phyloP scores from a whole-genome alignment of 2,113 vertebrate genomes.

The Chiloscyllium plagiosum region DNA sequence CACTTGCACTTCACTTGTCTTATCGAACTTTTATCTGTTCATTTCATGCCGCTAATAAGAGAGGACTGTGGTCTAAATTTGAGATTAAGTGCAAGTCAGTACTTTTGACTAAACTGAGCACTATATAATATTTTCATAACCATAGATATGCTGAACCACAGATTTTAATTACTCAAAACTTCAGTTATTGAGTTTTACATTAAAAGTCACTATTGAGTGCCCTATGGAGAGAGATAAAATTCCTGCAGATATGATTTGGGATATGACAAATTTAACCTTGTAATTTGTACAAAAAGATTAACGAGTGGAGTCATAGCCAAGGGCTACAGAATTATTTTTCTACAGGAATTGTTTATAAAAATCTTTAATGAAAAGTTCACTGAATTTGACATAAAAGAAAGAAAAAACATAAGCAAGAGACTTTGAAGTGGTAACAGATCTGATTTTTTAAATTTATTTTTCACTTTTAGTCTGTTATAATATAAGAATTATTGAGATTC shows the following conservation, averaged over 20 bases:
- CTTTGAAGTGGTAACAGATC: neutral
- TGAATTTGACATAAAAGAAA: neutral
- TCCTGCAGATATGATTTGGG: neutral
- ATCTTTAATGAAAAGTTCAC: neutral
- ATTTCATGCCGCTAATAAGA: neutral
- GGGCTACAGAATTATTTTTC: neutral
- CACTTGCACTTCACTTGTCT: neutral
- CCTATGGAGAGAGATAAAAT: neutral
- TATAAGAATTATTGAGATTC: too few relatives aligned
- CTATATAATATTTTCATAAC: neutral
- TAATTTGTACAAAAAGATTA: neutral
- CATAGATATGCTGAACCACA: neutral
- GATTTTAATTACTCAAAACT: neutral
- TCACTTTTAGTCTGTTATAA: too few relatives aligned
- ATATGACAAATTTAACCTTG: neutral
- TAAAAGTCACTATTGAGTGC: neutral
- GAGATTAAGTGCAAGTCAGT: neutral
- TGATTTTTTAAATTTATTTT: neutral
- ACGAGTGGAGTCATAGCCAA: neutral
- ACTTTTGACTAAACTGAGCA: too few relatives aligned
- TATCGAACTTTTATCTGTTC: neutral
- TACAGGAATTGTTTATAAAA: neutral
- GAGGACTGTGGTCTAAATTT: neutral
- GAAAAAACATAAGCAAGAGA: neutral
- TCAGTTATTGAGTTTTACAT: neutral